Evolutionary conservation across 1,140 invertebrate species (phyloP).

Genomic region (Paramacrobiotus metropolitanus): DNA sequence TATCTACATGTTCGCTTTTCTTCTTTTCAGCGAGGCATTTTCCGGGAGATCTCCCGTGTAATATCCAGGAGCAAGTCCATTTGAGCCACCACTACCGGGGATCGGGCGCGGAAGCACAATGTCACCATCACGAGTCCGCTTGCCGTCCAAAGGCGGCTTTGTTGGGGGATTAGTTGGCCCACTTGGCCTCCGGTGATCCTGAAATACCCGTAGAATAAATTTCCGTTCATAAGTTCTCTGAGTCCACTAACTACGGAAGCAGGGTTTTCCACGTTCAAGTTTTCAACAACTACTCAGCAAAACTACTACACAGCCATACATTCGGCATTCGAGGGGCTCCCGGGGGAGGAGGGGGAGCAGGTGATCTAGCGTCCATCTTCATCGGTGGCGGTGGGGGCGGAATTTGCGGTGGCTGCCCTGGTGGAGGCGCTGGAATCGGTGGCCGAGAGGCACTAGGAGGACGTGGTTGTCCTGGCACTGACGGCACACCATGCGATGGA

Average conservation of each 20-base stretch:
- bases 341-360: not conserved
- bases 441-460: constrained; percentile 4
- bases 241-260: not conserved
- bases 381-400: not conserved
- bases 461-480: constrained; percentile 1
- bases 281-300: no score
- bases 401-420: not conserved
- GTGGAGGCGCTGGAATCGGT: not conserved
- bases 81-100: no score
- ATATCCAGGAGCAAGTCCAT: no score
- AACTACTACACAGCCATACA: no score
- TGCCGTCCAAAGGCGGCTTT: no score
- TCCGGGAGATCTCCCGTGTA: no score
- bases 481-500: not conserved
- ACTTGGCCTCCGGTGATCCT: not conserved
- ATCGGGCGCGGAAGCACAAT: no score
- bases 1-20: no score
- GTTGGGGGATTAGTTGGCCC: not conserved
- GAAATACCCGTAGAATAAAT: not conserved
- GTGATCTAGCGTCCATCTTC: not conserved
- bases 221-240: not conserved
- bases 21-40: no score
- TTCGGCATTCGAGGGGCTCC: no score
- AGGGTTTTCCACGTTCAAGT: not conserved
- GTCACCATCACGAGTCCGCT: no score